Conservation (phyloP, 2,113 vertebrate species). For the Mobula hypostoma region DNA sequence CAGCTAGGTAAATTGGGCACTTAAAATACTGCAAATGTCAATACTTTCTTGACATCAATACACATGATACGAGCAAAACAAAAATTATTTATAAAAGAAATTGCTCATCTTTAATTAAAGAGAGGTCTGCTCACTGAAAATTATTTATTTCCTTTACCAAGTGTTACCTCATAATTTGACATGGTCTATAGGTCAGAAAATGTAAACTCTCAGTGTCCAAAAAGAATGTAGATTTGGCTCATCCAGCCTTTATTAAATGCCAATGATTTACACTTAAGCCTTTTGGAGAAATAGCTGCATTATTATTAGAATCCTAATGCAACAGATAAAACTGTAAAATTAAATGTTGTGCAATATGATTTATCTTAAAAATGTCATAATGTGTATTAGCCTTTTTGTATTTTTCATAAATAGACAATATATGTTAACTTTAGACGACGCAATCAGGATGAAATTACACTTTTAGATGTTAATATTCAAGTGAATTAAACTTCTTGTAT, state of each 20-base stretch:
- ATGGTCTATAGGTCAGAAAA: background rate
- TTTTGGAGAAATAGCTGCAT: background rate
- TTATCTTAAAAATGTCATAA: background rate
- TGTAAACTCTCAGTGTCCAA: background rate
- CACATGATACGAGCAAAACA: background rate
- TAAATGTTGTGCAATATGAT: background rate
- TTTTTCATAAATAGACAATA: background rate
- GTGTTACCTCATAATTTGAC: background rate
- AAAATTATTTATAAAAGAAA: constrained; percentile 4
- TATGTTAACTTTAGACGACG: background rate
- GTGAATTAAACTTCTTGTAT: background rate
- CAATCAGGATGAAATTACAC: background rate
- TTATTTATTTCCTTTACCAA: background rate
- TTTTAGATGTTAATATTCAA: background rate
- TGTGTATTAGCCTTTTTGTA: background rate
- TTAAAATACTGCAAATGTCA: background rate
- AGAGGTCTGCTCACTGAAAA: background rate
- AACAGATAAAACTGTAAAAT: background rate
- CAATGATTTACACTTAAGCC: background rate
- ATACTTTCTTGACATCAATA: background rate
- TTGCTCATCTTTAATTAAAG: background rate
- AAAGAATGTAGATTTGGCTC: background rate
- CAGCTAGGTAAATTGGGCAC: background rate
- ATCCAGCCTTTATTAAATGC: constrained; percentile 1
- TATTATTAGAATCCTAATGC: background rate